Conservation (phyloP, 2,797 vertebrate genomes). For the Ptychobarbus kaznakovi region DNA sequence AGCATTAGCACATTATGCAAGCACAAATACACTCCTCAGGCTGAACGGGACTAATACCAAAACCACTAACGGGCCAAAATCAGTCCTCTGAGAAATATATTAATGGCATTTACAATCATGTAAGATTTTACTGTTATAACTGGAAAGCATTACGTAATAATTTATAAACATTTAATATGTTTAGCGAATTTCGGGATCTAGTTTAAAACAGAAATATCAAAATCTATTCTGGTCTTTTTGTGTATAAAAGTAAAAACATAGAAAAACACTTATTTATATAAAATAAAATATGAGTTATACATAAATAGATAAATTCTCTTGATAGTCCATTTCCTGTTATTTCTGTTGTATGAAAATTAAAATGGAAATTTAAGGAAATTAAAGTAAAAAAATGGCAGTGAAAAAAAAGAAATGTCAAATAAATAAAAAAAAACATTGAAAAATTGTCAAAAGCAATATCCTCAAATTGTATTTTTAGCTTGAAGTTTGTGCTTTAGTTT, state of each 20-base stretch:
- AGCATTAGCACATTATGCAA: conserved; percentile 40
- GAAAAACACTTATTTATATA: background rate
- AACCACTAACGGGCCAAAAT: background rate
- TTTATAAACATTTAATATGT: background rate
- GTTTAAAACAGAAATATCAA: background rate
- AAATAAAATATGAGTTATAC: background rate
- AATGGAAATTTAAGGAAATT: background rate
- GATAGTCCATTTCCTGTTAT: background rate
- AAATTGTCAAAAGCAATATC: background rate
- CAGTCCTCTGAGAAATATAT: background rate
- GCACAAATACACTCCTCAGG: background rate
- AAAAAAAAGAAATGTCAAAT: background rate
- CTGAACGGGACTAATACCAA: conserved; percentile 14
- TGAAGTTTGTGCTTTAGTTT: background rate
- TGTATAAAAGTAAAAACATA: background rate
- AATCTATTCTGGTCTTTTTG: background rate
- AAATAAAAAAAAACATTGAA: no score
- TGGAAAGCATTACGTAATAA: background rate
- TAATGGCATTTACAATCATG: conserved; percentile 13
- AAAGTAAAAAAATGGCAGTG: background rate
- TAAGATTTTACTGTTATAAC: background rate
- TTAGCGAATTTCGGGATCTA: background rate
- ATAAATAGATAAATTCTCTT: background rate
- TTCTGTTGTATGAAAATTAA: background rate
- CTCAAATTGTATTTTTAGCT: background rate